Base-by-base conservation (phyloP, 2,888 invertebrate species). In the Acholoe squamosa region DNA sequence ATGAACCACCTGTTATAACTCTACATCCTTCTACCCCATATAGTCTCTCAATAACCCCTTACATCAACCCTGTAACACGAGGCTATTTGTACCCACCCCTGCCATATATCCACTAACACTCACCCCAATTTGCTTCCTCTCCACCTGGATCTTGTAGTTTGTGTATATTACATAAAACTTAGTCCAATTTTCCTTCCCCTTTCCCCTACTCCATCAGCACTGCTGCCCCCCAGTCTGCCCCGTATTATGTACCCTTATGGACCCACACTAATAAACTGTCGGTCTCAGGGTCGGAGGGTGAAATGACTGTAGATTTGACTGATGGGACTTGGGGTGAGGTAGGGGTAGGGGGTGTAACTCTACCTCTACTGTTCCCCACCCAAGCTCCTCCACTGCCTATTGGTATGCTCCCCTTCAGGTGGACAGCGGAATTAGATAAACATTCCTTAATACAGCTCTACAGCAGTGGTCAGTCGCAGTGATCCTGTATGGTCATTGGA, bases 221-320 rank as follows among this genome's bases (percentile, higher is more conserved):
- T 43, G 43, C 80, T 25, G 34, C 1, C 34, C 80, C 80, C 43
- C 34, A 31, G n/a, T 14, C 76, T 31, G 16, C 43, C 43, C 43
- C 43, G 28, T 33, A 77, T 28, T 77, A 28, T 28, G 31, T 34
- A 25, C 34, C 84, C 43, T 84, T 28, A 84, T 84, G 28, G 33
- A 5, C 3, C 16, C 31, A 10, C 28, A 31, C 54, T 56, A 86
- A 86, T 86, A 86, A 86, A 52, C 19, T 56, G 86, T n/a, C 86
- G 86, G 52, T n/a, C 52, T 14, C 43, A 34, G 19, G 43, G 43
- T 19, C 51, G 28, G 84, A n/a, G 54, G 54, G 28, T 86, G 86
- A 86, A 86, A 86, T 86, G 86, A 56, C 86, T 56, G 86, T 54
- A 52, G 33, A 54, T 86, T 86, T 86, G 86, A 86, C 54, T 86